A percentile compares a stretch with the other conserved stretches of the same genome.
These are phyloP conservation scores for Glyphotaelius pellucidus DNA, from an alignment of 2,888 invertebrate species.

Conservation along the genomic window DNA sequence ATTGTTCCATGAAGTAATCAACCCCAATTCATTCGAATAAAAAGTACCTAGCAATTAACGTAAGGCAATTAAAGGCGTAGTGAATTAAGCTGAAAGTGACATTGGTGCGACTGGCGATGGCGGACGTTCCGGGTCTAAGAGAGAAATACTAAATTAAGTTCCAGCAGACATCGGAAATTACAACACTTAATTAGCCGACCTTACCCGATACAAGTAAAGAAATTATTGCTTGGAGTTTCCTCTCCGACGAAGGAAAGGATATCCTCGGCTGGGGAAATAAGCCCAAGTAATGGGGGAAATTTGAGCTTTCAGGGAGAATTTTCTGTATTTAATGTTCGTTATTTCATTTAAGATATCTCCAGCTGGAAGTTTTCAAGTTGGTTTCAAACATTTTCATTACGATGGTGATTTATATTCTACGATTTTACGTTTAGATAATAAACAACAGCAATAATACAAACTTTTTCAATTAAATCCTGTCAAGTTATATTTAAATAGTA, in stretches of 20 bases:
- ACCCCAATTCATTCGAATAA: neutral
- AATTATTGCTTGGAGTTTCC: conserved; percentile 9
- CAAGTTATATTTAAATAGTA: neutral
- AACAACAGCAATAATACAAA: neutral
- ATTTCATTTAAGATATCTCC: neutral
- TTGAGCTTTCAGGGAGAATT: neutral
- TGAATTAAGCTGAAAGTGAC: neutral
- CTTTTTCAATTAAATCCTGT: neutral
- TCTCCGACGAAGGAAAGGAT: neutral
- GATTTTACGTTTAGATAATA: neutral
- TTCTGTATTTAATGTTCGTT: neutral
- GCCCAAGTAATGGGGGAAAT: neutral
- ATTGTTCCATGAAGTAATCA: neutral
- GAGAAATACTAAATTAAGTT: conserved; percentile 43
- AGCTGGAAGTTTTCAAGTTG: neutral
- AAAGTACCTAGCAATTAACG: neutral
- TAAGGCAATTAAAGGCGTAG: neutral
- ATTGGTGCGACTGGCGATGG: neutral
- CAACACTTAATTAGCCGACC: conserved; percentile 46
- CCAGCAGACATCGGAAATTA: conserved; percentile 50
- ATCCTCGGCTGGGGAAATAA: neutral
- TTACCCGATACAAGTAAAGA: conserved; percentile 24
- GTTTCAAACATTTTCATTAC: neutral
- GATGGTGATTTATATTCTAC: neutral
- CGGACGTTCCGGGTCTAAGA: conserved; percentile 22